These are phyloP conservation scores for Eolophus roseicapilla DNA, from an alignment of 2,113 vertebrate genomes.

Conservation along the genomic window DNA sequence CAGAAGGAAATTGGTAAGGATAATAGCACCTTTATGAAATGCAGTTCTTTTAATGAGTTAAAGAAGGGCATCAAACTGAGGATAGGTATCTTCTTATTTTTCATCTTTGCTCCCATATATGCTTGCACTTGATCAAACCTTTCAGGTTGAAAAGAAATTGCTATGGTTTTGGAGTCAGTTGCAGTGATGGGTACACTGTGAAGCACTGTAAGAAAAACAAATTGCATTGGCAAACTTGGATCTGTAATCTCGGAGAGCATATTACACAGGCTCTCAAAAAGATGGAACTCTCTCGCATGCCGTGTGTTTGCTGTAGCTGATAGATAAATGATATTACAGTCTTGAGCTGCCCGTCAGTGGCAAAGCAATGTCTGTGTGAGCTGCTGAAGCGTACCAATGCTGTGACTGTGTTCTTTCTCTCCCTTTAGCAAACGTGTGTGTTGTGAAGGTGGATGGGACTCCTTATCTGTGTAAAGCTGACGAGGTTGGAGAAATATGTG, in stretches of 20 bases:
- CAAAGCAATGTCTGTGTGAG: background rate
- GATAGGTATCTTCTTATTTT: background rate
- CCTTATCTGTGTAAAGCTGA: constrained; percentile 91
- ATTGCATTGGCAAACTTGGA: background rate
- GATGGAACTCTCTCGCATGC: background rate
- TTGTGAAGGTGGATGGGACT: constrained; percentile 88
- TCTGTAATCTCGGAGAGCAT: background rate
- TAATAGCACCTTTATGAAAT: background rate
- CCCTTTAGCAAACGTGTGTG: constrained; percentile 82
- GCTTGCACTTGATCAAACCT: background rate
- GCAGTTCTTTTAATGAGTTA: background rate
- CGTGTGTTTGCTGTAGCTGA: background rate
- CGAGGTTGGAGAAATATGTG: constrained; percentile 93
- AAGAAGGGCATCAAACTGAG: background rate
- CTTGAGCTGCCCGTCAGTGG: background rate
- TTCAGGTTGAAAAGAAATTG: background rate
- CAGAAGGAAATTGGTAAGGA: background rate
- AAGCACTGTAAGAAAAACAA: background rate
- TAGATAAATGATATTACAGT: background rate
- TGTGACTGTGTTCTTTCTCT: background rate
- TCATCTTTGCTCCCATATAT: background rate
- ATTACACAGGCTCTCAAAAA: background rate
- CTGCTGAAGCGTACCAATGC: background rate
- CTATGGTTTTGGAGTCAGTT: background rate
- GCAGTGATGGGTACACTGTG: background rate